Evolutionary conservation across 1,140 invertebrate species (phyloP).

Genomic region (Drosophila sp.): DNA sequence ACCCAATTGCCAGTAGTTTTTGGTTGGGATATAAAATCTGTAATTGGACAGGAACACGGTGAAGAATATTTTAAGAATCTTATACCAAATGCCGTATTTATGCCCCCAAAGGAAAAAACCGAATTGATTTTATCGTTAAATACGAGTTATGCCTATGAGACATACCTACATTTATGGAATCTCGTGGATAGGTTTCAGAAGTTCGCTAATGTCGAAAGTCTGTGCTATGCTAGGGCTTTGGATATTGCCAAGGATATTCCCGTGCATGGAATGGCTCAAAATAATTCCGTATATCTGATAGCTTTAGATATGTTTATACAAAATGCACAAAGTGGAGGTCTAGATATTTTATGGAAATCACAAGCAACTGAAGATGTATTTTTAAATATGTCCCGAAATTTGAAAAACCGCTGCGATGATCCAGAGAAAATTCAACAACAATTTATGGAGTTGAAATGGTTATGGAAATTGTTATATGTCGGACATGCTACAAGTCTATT

Average conservation of each 20-base stretch:
- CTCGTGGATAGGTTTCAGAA: slow-evolving; percentile 10
- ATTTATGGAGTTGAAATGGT: not conserved
- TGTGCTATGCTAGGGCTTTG: slow-evolving; percentile 24
- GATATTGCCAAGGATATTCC: slow-evolving; percentile 8
- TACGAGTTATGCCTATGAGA: slow-evolving; percentile 45
- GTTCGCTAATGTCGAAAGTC: not conserved
- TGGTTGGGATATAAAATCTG: not conserved
- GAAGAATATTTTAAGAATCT: not conserved
- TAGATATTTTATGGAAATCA: not conserved
- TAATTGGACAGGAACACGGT: slow-evolving; percentile 6
- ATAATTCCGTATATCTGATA: slow-evolving; percentile 36
- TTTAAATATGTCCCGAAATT: not conserved
- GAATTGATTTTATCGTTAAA: slow-evolving; percentile 32
- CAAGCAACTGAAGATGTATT: not conserved
- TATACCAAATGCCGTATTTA: slow-evolving; percentile 20
- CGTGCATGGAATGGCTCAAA: not conserved
- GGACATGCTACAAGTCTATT: not conserved
- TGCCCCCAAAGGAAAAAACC: not conserved
- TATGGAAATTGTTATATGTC: not conserved
- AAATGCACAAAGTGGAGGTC: not conserved
- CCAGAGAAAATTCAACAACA: not conserved
- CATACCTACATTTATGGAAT: not conserved
- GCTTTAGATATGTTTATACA: slow-evolving; percentile 8
- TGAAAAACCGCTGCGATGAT: not conserved
- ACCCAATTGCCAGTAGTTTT: slow-evolving; percentile 28